Percentiles rank a stretch among this genome's conserved stretches.
phyloP scores from a whole-genome alignment of 2,888 invertebrate species.

The Parasteatoda lunata region DNA sequence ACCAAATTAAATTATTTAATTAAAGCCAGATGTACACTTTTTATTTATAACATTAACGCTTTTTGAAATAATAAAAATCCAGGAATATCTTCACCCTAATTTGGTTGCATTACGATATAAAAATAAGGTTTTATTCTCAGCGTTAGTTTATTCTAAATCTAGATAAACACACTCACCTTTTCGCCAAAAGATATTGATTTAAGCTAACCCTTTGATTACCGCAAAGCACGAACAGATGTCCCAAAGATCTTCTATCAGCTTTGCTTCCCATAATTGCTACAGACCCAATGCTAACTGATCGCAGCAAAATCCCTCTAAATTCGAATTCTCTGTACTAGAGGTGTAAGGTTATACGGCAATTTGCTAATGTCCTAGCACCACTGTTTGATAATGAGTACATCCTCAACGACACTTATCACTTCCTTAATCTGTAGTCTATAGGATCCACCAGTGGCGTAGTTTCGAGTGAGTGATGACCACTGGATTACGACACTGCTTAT shows the following conservation, averaged over 20 bases:
- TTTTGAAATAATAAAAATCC: no score
- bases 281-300: not conserved
- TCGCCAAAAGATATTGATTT: not conserved
- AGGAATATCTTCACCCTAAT: no score
- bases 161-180: not conserved
- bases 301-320: not conserved
- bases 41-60: no score
- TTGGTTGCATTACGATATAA: no score
- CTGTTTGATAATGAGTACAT: slow-evolving; percentile 1
- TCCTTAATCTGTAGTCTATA: slow-evolving; percentile 1
- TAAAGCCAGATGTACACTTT: no score
- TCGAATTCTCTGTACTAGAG: not conserved
- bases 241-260: not conserved
- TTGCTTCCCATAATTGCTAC: not conserved
- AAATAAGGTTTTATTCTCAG: no score
- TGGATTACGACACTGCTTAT: slow-evolving; percentile 19
- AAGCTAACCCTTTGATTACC: not conserved
- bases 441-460: not conserved
- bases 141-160: not conserved
- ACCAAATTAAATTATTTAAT: no score
- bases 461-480: slow-evolving; percentile 38
- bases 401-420: not conserved
- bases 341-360: slow-evolving; percentile 1
- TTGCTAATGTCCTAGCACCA: not conserved
- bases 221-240: not conserved